Evolutionary conservation across 2,888 invertebrate species (phyloP).

Genomic region (Lasioglossum morio): DNA sequence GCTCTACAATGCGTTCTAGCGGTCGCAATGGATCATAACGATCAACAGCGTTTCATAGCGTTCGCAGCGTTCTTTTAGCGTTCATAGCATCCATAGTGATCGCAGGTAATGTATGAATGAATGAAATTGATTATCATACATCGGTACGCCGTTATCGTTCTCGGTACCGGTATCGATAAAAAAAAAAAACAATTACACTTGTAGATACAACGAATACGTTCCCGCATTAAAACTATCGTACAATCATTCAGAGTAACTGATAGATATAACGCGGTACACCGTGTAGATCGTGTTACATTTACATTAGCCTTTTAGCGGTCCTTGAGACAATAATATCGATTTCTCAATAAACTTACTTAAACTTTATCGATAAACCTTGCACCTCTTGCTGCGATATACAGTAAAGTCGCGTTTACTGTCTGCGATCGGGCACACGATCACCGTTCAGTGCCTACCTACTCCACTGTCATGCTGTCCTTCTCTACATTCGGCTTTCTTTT

Average conservation of each 20-base stretch:
- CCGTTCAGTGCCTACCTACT: too few relatives aligned
- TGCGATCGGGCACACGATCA: too few relatives aligned
- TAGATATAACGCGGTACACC: not conserved
- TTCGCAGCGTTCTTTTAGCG: not conserved
- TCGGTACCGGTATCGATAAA: not conserved
- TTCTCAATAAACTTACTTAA: not conserved
- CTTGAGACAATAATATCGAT: not conserved
- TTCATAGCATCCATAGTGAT: not conserved
- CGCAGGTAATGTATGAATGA: not conserved
- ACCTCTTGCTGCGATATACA: not conserved
- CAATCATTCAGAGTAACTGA: not conserved
- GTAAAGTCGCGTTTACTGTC: too few relatives aligned
- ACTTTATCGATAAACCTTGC: not conserved
- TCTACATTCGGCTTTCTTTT: too few relatives aligned
- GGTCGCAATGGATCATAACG: not conserved
- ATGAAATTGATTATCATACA: not conserved
- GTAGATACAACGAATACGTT: not conserved
- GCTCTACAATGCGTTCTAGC: slow-evolving; percentile 3
- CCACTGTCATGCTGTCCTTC: too few relatives aligned
- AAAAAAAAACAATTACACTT: not conserved
- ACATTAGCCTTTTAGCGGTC: not conserved
- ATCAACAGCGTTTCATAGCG: not conserved
- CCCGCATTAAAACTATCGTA: not conserved
- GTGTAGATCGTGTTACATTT: not conserved
- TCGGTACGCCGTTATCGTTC: not conserved